A percentile compares a stretch with the other conserved stretches of the same genome.
Conservation (phyloP, 1,140 invertebrate species). For the Brachionus angularis region DNA sequence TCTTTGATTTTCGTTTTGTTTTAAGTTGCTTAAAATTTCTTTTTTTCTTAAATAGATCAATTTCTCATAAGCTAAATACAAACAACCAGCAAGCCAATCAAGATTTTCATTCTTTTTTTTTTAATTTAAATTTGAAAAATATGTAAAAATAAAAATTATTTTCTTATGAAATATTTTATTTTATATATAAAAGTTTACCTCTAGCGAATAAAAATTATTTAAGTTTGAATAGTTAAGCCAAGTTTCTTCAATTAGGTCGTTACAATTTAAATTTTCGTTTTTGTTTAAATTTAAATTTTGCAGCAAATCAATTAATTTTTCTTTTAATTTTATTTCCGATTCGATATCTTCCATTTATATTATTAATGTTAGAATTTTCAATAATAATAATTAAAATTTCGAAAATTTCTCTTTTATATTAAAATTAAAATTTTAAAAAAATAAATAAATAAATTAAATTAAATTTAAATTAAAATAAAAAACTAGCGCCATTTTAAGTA, state of each 20-base stretch:
- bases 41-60: neutral
- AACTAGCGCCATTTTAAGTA: no score
- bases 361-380: no score
- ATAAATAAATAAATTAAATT: no score
- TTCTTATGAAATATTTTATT: neutral
- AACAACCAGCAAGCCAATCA: neutral
- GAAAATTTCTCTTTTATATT: no score
- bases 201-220: neutral
- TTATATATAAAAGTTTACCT: neutral
- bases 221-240: neutral
- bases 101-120: neutral
- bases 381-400: no score
- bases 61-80: conserved; percentile 31
- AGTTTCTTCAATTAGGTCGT: neutral
- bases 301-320: no score
- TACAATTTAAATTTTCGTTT: neutral
- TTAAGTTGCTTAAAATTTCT: neutral
- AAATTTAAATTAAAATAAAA: no score
- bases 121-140: neutral
- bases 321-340: no score
- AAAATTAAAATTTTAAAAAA: no score
- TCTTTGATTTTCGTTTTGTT: neutral
- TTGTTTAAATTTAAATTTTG: neutral
- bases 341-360: no score
- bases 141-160: neutral